Evolutionary conservation across 2,888 invertebrate genomes (phyloP).

Genomic region (Mamestra brassicae): DNA sequence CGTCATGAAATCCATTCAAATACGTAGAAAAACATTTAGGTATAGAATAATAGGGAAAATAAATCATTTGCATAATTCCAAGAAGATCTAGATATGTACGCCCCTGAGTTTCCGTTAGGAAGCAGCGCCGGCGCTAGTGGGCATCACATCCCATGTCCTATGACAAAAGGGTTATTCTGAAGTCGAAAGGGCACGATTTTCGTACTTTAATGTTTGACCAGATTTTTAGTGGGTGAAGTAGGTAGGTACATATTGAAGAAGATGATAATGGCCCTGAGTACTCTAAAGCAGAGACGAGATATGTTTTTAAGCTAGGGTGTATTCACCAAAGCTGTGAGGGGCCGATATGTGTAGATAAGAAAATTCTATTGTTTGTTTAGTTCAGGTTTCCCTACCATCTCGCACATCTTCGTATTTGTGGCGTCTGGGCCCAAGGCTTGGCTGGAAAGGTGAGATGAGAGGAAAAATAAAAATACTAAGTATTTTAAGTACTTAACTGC

Average conservation of each 20-base stretch:
- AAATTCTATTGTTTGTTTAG: not conserved
- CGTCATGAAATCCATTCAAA: constrained; percentile 27
- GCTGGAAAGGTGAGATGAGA: not conserved
- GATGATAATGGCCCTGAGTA: too few relatives aligned
- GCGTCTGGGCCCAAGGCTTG: not conserved
- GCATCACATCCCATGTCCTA: constrained; percentile 57
- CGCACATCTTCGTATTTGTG: not conserved
- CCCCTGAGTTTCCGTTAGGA: constrained; percentile 64
- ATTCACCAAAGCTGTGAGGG: not conserved
- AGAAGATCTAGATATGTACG: constrained; percentile 58
- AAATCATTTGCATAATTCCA: constrained; percentile 46
- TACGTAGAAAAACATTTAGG: constrained; percentile 39
- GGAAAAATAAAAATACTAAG: too few relatives aligned
- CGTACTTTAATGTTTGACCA: not conserved
- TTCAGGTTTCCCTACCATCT: too few relatives aligned
- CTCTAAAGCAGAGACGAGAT: not conserved
- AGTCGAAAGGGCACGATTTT: not conserved
- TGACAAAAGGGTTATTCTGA: constrained; percentile 54
- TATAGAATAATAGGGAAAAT: constrained; percentile 47
- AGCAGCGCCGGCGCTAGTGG: constrained; percentile 59
- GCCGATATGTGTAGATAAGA: not conserved
- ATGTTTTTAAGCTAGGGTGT: not conserved
- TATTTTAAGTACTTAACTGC: too few relatives aligned
- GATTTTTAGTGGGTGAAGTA: not conserved
- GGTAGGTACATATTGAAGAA: not conserved